Evolutionary conservation across 2,113 vertebrate genomes (phyloP), one percentile per base, ranked within the genome.

Genomic region (Pseudolaguvia tuberculata): DNA sequence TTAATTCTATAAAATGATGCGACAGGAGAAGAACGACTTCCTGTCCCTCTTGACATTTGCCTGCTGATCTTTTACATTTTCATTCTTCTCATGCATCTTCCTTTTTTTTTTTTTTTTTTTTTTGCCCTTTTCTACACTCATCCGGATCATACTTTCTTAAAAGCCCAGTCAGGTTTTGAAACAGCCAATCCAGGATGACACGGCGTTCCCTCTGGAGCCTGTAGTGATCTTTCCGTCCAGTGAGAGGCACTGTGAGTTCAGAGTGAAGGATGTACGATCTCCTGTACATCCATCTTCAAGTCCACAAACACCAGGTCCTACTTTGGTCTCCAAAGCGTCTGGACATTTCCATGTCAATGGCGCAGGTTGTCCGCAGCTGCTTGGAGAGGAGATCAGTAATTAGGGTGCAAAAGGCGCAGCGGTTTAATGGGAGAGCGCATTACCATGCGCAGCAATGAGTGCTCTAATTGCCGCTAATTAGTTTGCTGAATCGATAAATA

Each of bases 1-100:
- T 81, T 79, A 81, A 80, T 77, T 80, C 72, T 78, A 78, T 77
- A 78, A 80, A 81, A 69, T 18, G 52, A 77, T 66, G 66, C 77
- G 8, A 9, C 39, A 55, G 21, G 56, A 78, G 71, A 68, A 57
- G 71, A 68, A 42, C 9, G 39, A 42, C 74, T 81, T 69, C 21
- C 63, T 55, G 66, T 68, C 35, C 25, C 61, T 76, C 78, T 83
- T 83, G 78, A 83, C 81, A 80, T 80, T 72, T 81, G 65, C 70
- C 57, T 74, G 72, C 68, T 48, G 70, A 78, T 76, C 69, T 79
- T 77, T 72, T 27, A 57, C 45, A 80, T 78, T 78, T 70, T 52
- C 71, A 73, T 70, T 56, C 75, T 75, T 58, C 63, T 51, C 29
- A 21, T 59, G 18, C 42, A 18, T 17, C 18, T 15, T 57, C 55